Evolutionary conservation across 1,140 invertebrate genomes (phyloP).

Genomic region (Trichomalopsis sarcophagae): DNA sequence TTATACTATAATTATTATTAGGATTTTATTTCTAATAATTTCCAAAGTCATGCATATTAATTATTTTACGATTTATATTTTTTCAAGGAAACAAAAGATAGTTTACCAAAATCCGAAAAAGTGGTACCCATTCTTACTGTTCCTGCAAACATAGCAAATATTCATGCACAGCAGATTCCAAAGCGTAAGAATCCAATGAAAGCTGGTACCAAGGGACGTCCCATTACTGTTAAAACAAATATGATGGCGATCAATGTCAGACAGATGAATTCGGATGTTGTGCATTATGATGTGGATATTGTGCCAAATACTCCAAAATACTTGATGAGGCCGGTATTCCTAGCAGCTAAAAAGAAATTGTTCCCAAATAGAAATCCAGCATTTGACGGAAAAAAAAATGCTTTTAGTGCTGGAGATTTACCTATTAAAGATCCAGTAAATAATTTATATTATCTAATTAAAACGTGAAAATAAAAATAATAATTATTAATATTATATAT

Average conservation of each 20-base stretch:
- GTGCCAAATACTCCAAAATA: slow-evolving; percentile 74
- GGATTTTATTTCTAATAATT: background rate
- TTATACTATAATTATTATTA: background rate
- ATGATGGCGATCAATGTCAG: slow-evolving; percentile 75
- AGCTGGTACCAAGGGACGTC: slow-evolving; percentile 70
- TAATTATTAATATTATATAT: background rate
- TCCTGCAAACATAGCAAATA: background rate
- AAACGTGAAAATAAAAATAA: background rate
- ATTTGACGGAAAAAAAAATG: slow-evolving; percentile 84
- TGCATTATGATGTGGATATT: slow-evolving; percentile 77
- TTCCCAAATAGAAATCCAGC: slow-evolving; percentile 74
- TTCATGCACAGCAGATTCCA: slow-evolving; percentile 53
- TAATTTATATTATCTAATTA: slow-evolving; percentile 18
- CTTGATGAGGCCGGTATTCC: slow-evolving; percentile 67
- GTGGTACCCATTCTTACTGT: background rate
- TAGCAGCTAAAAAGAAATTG: slow-evolving; percentile 59
- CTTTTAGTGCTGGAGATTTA: slow-evolving; percentile 73
- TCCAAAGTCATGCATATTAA: background rate
- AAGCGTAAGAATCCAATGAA: slow-evolving; percentile 49
- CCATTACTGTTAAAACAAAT: slow-evolving; percentile 75
- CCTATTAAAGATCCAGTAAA: slow-evolving; percentile 59
- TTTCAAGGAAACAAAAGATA: background rate
- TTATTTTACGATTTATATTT: background rate
- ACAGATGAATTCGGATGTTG: slow-evolving; percentile 66
- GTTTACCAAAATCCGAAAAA: background rate